phyloP scores from a whole-genome alignment of 2,888 invertebrate species.

The Mythimna albipuncta region DNA sequence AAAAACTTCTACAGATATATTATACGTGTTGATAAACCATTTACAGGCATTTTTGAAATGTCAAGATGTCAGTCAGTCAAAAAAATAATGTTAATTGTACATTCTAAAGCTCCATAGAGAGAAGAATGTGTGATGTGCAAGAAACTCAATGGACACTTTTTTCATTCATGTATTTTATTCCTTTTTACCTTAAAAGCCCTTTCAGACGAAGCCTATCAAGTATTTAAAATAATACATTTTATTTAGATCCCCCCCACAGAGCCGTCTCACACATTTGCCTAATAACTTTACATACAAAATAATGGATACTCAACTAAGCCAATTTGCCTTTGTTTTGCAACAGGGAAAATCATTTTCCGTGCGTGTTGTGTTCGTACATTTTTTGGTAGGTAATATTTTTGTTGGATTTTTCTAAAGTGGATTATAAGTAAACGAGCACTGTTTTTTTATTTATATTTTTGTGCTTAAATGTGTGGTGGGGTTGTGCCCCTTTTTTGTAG shows the following conservation, averaged over 20 bases:
- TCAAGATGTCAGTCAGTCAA: too few species aligned
- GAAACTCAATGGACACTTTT: too few species aligned
- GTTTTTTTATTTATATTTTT: conserved; percentile 27
- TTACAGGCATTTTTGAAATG: too few species aligned
- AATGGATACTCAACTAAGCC: conserved; percentile 46
- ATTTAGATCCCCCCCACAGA: conserved; percentile 25
- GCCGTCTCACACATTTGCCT: conserved; percentile 44
- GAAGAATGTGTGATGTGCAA: too few species aligned
- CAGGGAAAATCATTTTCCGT: conserved; percentile 31
- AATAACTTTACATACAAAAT: conserved; percentile 49
- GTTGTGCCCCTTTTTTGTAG: neutral
- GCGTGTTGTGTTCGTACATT: neutral
- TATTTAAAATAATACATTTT: conserved; percentile 54
- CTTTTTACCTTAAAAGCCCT: conserved; percentile 8
- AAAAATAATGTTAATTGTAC: too few species aligned
- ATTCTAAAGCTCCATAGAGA: too few species aligned
- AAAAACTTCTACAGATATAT: too few species aligned
- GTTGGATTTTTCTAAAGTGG: conserved; percentile 29
- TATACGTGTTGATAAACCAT: too few species aligned
- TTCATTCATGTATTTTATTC: neutral
- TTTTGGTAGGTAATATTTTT: conserved; percentile 33
- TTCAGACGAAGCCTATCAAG: conserved; percentile 25
- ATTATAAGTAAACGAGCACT: conserved; percentile 10
- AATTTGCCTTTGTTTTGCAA: conserved; percentile 45
- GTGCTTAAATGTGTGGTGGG: neutral